Evolutionary conservation across 2,888 invertebrate genomes (phyloP).

Genomic region (Aethes cnicana): DNA sequence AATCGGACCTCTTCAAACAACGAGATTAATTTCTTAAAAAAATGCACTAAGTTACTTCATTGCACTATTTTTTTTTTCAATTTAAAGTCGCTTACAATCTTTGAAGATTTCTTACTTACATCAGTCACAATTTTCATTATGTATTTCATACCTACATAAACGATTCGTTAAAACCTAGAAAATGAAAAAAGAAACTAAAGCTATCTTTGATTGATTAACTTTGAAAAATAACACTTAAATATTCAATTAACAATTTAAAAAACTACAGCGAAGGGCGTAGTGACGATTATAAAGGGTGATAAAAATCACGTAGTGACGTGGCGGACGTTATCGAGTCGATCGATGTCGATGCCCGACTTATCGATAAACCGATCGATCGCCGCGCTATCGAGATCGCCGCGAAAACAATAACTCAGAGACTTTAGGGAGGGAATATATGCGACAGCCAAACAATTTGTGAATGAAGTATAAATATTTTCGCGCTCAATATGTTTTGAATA

Average conservation of each 20-base stretch:
- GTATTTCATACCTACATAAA: too few species aligned
- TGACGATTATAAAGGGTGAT: constrained; percentile 75
- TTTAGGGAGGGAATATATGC: constrained; percentile 33
- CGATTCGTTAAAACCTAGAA: too few species aligned
- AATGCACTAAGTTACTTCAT: too few species aligned
- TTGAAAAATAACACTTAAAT: constrained; percentile 36
- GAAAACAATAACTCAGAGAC: constrained; percentile 66
- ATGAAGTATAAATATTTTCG: too few species aligned
- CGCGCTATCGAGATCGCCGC: constrained; percentile 63
- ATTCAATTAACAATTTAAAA: constrained; percentile 42
- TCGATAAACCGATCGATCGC: constrained; percentile 69
- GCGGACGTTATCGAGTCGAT: constrained; percentile 56
- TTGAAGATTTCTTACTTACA: too few species aligned
- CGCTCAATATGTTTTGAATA: too few species aligned
- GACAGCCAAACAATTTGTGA: too few species aligned
- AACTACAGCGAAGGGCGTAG: constrained; percentile 48
- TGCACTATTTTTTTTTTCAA: too few species aligned
- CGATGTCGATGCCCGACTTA: constrained; percentile 30
- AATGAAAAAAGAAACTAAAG: constrained; percentile 31
- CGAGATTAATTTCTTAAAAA: too few species aligned
- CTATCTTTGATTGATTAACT: constrained; percentile 30
- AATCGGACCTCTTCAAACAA: too few species aligned
- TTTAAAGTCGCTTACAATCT: too few species aligned
- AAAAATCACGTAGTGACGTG: constrained; percentile 73
- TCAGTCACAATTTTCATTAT: too few species aligned